Conservation (phyloP, 2,888 invertebrate species). For the Zygogramma bicolorata region DNA sequence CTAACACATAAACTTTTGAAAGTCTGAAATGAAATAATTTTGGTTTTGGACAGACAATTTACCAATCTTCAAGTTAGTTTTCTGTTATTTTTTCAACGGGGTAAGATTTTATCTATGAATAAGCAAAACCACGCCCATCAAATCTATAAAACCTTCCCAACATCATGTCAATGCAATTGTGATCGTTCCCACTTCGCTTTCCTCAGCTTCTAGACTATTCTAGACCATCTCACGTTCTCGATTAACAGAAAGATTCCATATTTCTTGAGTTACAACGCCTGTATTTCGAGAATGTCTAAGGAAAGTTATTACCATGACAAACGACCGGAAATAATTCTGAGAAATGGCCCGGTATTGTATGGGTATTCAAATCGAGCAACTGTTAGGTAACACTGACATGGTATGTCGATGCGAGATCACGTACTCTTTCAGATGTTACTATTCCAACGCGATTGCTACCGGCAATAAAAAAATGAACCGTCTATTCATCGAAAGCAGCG, state of each 20-base stretch:
- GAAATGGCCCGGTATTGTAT: background rate
- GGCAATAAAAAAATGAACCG: slow-evolving; percentile 7
- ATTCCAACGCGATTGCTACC: background rate
- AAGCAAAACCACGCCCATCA: too few relatives aligned
- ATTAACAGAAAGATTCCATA: background rate
- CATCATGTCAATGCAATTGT: too few relatives aligned
- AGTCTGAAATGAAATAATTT: too few relatives aligned
- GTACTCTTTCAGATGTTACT: background rate
- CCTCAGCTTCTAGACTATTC: too few relatives aligned
- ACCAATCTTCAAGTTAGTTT: too few relatives aligned
- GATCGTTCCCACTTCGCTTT: too few relatives aligned
- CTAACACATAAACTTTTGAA: too few relatives aligned
- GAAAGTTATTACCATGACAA: background rate
- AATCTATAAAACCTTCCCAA: too few relatives aligned
- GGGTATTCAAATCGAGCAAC: background rate
- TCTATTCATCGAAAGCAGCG: background rate
- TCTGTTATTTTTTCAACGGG: too few relatives aligned
- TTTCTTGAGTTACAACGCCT: background rate
- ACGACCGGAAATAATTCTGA: background rate
- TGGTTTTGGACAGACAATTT: too few relatives aligned
- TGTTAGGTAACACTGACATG: background rate
- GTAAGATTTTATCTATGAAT: too few relatives aligned
- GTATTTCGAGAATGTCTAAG: background rate
- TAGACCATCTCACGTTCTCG: too few relatives aligned
- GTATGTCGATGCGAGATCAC: background rate